These are phyloP conservation scores for Rambutsinella grinnellia DNA, from an alignment of 2,888 invertebrate genomes.

Conservation along the genomic window DNA sequence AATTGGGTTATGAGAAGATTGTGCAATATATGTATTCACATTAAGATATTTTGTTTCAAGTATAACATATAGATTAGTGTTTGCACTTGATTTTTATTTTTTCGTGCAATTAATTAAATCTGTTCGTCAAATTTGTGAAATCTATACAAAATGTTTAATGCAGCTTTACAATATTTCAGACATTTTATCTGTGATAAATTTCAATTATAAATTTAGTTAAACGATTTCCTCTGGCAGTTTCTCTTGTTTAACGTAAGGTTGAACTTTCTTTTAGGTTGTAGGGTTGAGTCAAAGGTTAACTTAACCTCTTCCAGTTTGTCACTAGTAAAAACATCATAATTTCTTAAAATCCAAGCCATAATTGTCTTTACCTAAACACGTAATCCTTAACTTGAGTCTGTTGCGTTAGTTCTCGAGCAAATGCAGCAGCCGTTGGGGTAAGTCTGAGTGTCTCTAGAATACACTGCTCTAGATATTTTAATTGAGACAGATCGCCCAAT, in stretches of 20 bases:
- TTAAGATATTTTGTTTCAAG: no score
- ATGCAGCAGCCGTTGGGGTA: background rate
- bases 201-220: no score
- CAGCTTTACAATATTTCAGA: no score
- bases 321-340: background rate
- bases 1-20: no score
- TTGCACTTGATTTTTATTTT: no score
- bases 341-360: background rate
- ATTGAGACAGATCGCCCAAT: background rate
- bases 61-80: no score
- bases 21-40: no score
- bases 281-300: background rate
- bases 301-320: conserved; percentile 2
- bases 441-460: background rate
- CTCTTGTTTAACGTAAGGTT: background rate
- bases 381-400: background rate
- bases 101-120: no score
- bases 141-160: no score
- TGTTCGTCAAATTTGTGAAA: no score
- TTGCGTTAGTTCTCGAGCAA: background rate
- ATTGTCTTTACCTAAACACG: background rate
- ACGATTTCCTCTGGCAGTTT: no score
- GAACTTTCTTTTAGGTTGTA: background rate
- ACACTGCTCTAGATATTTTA: background rate
- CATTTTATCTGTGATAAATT: no score